These are phyloP conservation scores for Clarias magur DNA, from an alignment of 2,113 vertebrate genomes.

Conservation along the genomic window DNA sequence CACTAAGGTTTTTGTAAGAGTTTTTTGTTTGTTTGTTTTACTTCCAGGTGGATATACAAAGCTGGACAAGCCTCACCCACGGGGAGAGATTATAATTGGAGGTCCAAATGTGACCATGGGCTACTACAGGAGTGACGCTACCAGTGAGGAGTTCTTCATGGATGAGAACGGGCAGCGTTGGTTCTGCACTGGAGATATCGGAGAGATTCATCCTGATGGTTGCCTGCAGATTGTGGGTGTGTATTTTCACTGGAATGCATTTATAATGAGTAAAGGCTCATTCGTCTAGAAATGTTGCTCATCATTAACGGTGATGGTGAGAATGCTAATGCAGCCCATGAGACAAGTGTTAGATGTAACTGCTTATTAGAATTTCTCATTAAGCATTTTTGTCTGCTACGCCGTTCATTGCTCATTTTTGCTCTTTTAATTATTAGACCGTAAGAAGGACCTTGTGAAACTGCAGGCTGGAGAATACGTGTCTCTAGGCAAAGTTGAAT, in stretches of 20 bases:
- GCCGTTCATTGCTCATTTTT: neutral
- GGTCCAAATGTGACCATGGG: constrained; percentile 95
- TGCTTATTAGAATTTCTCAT: neutral
- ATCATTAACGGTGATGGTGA: neutral
- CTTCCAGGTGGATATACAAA: constrained; percentile 89
- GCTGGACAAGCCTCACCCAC: constrained; percentile 87
- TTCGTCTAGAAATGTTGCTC: neutral
- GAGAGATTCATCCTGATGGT: constrained; percentile 90
- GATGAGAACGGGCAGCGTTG: constrained; percentile 90
- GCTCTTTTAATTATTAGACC: constrained; percentile 71
- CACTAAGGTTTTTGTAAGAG: neutral
- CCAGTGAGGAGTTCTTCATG: constrained; percentile 81
- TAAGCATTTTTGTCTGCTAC: neutral
- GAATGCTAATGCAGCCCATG: neutral
- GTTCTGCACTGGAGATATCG: constrained; percentile 97
- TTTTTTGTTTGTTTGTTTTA: neutral
- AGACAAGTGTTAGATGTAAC: neutral
- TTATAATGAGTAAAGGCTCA: neutral
- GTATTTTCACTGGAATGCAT: neutral
- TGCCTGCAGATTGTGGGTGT: constrained; percentile 93
- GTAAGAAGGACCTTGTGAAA: constrained; percentile 97
- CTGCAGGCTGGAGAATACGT: constrained; percentile 97
- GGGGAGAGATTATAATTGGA: constrained; percentile 93
- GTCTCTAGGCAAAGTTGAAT: constrained; percentile 95
- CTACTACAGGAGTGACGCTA: constrained; percentile 83